Percentiles rank a stretch among this genome's conserved stretches.
phyloP scores from a whole-genome alignment of 2,888 invertebrate species.

The Melieria picta region DNA sequence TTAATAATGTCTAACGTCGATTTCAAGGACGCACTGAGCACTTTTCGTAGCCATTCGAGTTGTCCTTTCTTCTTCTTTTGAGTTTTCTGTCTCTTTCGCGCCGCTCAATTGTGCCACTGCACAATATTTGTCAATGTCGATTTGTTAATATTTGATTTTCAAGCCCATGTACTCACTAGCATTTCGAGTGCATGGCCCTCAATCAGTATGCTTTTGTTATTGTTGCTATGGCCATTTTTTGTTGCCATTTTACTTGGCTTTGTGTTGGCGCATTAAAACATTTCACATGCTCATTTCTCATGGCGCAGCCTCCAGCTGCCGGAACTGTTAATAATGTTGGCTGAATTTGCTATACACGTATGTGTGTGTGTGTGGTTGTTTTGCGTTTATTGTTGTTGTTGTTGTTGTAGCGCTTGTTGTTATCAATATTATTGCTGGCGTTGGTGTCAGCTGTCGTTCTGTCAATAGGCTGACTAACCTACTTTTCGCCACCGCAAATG shows the following conservation, averaged over 20 bases:
- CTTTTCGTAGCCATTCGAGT: no score
- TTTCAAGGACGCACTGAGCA: no score
- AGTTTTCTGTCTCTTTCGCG: no score
- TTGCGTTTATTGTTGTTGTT: no score
- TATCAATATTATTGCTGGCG: not conserved
- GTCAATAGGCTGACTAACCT: not conserved
- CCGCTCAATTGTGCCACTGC: no score
- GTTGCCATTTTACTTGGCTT: not conserved
- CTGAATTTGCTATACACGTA: not conserved
- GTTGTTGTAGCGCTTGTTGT: no score
- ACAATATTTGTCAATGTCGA: slow-evolving; percentile 25
- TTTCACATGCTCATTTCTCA: not conserved
- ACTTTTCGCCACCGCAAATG: not conserved
- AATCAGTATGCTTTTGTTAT: slow-evolving; percentile 31
- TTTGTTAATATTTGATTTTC: slow-evolving; percentile 26
- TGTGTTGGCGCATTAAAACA: not conserved
- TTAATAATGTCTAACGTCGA: no score
- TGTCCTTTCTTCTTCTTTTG: no score
- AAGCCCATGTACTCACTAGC: not conserved
- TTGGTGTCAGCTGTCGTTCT: not conserved
- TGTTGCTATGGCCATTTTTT: not conserved
- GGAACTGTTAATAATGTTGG: not conserved
- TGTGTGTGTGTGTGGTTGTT: no score
- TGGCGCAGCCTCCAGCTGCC: not conserved
- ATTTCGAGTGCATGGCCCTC: slow-evolving; percentile 18